Conservation (phyloP, 2,113 vertebrate species). For the Oostethus manadensis region DNA sequence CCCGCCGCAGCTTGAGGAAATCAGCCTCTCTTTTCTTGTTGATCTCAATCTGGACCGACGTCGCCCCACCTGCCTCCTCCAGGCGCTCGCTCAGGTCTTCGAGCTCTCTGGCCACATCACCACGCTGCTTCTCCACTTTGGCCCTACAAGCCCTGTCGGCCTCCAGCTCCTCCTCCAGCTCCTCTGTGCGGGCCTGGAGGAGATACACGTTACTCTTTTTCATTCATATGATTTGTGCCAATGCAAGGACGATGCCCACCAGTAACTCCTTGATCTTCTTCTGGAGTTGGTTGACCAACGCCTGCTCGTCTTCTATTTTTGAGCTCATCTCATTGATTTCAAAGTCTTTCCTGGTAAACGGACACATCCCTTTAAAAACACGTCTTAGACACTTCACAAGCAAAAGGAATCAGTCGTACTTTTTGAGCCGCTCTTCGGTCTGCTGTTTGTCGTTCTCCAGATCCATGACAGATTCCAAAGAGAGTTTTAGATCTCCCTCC, state of each 20-base stretch:
- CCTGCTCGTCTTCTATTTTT: constrained; percentile 85
- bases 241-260: constrained; percentile 55
- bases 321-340: constrained; percentile 82
- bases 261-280: constrained; percentile 94
- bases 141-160: constrained; percentile 79
- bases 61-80: constrained; percentile 83
- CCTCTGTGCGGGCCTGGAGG: constrained; percentile 81
- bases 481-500: constrained; percentile 89
- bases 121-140: constrained; percentile 86
- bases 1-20: constrained; percentile 80
- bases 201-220: neutral
- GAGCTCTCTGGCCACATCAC: constrained; percentile 83
- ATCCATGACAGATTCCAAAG: constrained; percentile 85
- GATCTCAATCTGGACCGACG: constrained; percentile 79
- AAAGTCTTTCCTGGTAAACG: constrained; percentile 83
- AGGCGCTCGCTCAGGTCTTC: constrained; percentile 87
- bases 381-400: neutral
- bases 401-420: constrained; percentile 64
- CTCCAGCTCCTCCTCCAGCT: constrained; percentile 91
- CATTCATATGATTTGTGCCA: neutral
- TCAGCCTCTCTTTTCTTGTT: constrained; percentile 85
- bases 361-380: neutral
- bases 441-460: constrained; percentile 91
- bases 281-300: constrained; percentile 80
- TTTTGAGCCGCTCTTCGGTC: constrained; percentile 89